These are phyloP conservation scores for Dryas iulia DNA, from an alignment of 1,140 invertebrate species.

Conservation along the genomic window DNA sequence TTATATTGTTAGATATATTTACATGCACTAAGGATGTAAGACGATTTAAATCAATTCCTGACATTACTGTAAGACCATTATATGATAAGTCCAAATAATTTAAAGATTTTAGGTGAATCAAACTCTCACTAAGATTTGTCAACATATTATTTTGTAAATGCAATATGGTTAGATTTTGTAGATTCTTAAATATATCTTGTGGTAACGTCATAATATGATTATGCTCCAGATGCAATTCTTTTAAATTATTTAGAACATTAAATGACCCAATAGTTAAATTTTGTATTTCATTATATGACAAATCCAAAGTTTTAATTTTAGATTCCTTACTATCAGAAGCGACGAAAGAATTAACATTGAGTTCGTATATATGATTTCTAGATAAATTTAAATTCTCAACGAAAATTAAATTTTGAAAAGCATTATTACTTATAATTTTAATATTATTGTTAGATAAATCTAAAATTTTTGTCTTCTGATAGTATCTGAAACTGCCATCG, in stretches of 20 bases:
- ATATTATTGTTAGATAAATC: constrained; percentile 54
- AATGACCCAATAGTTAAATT: constrained; percentile 37
- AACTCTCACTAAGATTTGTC: constrained; percentile 42
- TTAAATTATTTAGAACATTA: constrained; percentile 32
- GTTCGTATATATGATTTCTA: constrained; percentile 45
- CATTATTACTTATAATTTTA: constrained; percentile 37
- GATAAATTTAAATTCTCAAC: constrained; percentile 31
- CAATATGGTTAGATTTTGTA: constrained; percentile 44
- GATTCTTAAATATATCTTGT: constrained; percentile 41
- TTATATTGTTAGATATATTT: constrained; percentile 55
- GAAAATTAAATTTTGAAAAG: constrained; percentile 40
- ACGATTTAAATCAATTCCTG: constrained; percentile 51
- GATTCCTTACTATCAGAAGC: constrained; percentile 32
- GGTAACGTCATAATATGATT: constrained; percentile 43
- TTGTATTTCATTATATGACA: constrained; percentile 41
- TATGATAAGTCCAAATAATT: constrained; percentile 46
- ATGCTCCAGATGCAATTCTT: constrained; percentile 43
- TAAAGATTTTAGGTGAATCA: constrained; percentile 50
- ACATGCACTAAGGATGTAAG: constrained; percentile 41
- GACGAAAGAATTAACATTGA: constrained; percentile 36
- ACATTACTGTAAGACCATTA: constrained; percentile 48
- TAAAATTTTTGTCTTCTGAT: constrained; percentile 36
- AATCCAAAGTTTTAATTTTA: constrained; percentile 36
- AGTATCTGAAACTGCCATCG: constrained; percentile 48
- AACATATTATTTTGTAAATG: constrained; percentile 51